Conservation (phyloP, 2,888 invertebrate species). For the Plebejus argus region DNA sequence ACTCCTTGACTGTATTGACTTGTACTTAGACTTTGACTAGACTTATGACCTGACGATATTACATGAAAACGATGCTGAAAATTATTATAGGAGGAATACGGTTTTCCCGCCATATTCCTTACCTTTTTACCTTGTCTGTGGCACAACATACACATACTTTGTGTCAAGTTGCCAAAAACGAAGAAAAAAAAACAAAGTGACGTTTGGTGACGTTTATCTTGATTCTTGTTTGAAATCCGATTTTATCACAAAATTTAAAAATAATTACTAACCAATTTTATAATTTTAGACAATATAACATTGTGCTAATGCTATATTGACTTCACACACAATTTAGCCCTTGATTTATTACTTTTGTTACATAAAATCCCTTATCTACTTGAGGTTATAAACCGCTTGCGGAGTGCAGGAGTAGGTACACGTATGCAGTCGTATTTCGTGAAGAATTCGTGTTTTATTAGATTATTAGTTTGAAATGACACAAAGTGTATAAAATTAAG, state of each 20-base stretch:
- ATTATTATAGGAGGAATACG: too few species aligned
- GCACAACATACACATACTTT: too few species aligned
- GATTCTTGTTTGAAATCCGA: not conserved
- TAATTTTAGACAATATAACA: not conserved
- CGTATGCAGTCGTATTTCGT: slow-evolving; percentile 72
- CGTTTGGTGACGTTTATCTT: not conserved
- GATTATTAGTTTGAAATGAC: slow-evolving; percentile 66
- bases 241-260: slow-evolving; percentile 1
- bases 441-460: slow-evolving; percentile 59
- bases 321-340: not conserved
- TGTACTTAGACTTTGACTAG: too few species aligned
- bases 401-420: slow-evolving; percentile 65
- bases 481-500: slow-evolving; percentile 53
- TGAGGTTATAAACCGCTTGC: slow-evolving; percentile 69
- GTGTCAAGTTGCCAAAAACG: too few species aligned
- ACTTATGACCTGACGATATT: too few species aligned
- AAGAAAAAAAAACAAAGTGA: not conserved
- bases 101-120: too few species aligned
- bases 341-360: slow-evolving; percentile 34
- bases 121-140: too few species aligned
- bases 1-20: too few species aligned
- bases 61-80: too few species aligned
- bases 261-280: not conserved
- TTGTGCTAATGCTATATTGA: not conserved
- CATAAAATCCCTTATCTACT: slow-evolving; percentile 45